These are phyloP conservation scores for Rhagonycha lutea DNA, from an alignment of 2,888 invertebrate species.

Conservation along the genomic window DNA sequence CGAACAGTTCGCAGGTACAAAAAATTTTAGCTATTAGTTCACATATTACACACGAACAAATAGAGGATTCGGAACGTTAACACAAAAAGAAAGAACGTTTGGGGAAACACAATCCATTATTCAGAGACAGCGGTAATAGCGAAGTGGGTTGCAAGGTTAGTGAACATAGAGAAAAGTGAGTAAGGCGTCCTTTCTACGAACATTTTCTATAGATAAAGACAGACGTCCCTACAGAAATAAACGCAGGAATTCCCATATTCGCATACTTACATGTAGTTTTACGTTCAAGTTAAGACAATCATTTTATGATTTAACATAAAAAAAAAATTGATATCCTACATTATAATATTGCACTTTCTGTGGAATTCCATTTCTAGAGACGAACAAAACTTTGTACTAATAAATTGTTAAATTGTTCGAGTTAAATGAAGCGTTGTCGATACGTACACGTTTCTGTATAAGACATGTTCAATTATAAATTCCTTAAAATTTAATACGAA, in stretches of 20 bases:
- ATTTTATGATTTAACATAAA: not conserved
- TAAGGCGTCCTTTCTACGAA: slow-evolving; percentile 12
- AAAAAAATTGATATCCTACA: not conserved
- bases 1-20: slow-evolving; percentile 20
- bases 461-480: not conserved
- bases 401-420: not conserved
- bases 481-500: not conserved
- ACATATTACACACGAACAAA: slow-evolving; percentile 31
- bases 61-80: slow-evolving; percentile 32
- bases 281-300: not conserved
- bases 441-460: not conserved
- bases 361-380: not conserved
- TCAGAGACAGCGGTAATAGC: slow-evolving; percentile 47
- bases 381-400: not conserved
- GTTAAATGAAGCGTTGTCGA: not conserved
- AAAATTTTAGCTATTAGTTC: slow-evolving; percentile 26
- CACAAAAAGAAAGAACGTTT: slow-evolving; percentile 37
- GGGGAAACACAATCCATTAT: slow-evolving; percentile 46
- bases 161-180: slow-evolving; percentile 29
- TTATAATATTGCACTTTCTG: not conserved
- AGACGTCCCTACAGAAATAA: slow-evolving; percentile 12
- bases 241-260: slow-evolving; percentile 29
- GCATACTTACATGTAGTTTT: slow-evolving; percentile 27
- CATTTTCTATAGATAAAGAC: slow-evolving; percentile 12
- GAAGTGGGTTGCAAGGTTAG: slow-evolving; percentile 38